A percentile compares a stretch with the other conserved stretches of the same genome.
Evolutionary conservation across 2,888 invertebrate species (phyloP).

Genomic region (Cecidostiba fungosa): DNA sequence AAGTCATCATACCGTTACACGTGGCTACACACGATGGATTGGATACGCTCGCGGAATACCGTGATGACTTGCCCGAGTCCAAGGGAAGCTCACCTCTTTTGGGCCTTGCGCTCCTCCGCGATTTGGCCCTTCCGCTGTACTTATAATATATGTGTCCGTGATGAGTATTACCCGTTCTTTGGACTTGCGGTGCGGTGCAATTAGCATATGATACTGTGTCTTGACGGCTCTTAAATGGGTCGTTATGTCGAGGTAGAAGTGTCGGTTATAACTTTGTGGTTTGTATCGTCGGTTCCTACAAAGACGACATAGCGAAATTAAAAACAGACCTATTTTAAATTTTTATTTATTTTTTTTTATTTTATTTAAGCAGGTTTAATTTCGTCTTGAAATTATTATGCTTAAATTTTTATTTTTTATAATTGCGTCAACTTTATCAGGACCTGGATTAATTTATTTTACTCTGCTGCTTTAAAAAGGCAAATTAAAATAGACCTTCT

Average conservation of each 20-base stretch:
- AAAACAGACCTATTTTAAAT: too few relatives aligned
- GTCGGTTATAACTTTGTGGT: background rate
- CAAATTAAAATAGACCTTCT: too few relatives aligned
- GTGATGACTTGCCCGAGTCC: constrained; percentile 27
- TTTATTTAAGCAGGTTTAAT: too few relatives aligned
- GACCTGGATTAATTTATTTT: too few relatives aligned
- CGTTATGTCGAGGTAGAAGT: background rate
- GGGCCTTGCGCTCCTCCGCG: background rate
- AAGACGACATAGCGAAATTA: too few relatives aligned
- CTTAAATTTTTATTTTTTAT: too few relatives aligned
- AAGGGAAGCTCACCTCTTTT: constrained; percentile 8
- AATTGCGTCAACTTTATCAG: too few relatives aligned
- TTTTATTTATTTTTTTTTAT: too few relatives aligned
- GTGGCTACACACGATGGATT: background rate
- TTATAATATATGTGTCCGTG: background rate
- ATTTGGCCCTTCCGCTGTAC: constrained; percentile 21
- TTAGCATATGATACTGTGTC: background rate
- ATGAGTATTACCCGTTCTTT: background rate
- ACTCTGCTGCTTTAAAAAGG: too few relatives aligned
- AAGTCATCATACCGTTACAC: background rate
- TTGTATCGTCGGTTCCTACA: background rate
- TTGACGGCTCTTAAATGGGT: background rate
- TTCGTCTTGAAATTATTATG: too few relatives aligned
- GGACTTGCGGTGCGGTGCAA: background rate
- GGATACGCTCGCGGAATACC: constrained; percentile 42